Evolutionary conservation across 2,797 vertebrate genomes (phyloP).

Genomic region (Halcyon leucocephala): DNA sequence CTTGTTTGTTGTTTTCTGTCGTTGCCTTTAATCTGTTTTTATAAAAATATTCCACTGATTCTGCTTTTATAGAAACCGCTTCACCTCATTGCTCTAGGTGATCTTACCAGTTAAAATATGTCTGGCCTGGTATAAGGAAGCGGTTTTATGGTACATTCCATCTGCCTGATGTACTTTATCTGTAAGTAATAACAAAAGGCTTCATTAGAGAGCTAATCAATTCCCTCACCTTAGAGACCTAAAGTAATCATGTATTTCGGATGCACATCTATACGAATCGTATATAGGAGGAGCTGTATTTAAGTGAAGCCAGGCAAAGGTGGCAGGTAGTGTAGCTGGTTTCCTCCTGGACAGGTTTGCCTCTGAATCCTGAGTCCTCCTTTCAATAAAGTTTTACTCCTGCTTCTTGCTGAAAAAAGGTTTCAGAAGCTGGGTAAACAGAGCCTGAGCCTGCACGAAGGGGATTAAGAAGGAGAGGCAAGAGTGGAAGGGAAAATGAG

Average conservation of each 20-base stretch:
- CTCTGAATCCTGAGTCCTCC: slow-evolving; percentile 63
- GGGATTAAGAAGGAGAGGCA: slow-evolving; percentile 81
- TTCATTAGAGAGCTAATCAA: slow-evolving; percentile 68
- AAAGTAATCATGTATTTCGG: slow-evolving; percentile 72
- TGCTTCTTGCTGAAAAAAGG: slow-evolving; percentile 69
- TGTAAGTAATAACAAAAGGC: slow-evolving; percentile 68
- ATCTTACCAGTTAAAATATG: slow-evolving; percentile 8
- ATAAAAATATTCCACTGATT: background rate
- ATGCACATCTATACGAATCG: slow-evolving; percentile 58
- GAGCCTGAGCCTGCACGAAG: slow-evolving; percentile 63
- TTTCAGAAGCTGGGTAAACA: slow-evolving; percentile 71
- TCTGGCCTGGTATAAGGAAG: background rate
- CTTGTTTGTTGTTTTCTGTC: slow-evolving; percentile 11
- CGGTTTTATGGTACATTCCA: background rate
- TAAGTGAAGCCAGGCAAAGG: background rate
- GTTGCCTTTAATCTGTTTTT: background rate
- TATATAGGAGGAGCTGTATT: background rate
- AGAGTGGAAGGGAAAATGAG: slow-evolving; percentile 94
- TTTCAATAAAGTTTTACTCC: slow-evolving; percentile 79
- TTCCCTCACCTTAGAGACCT: slow-evolving; percentile 66
- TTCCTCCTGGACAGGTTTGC: background rate
- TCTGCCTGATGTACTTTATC: slow-evolving; percentile 58
- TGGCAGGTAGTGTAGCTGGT: background rate
- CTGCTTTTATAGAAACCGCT: background rate
- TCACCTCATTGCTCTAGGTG: slow-evolving; percentile 11